These are phyloP conservation scores for Sialis lutaria DNA, from an alignment of 2,888 invertebrate genomes.

Conservation along the genomic window DNA sequence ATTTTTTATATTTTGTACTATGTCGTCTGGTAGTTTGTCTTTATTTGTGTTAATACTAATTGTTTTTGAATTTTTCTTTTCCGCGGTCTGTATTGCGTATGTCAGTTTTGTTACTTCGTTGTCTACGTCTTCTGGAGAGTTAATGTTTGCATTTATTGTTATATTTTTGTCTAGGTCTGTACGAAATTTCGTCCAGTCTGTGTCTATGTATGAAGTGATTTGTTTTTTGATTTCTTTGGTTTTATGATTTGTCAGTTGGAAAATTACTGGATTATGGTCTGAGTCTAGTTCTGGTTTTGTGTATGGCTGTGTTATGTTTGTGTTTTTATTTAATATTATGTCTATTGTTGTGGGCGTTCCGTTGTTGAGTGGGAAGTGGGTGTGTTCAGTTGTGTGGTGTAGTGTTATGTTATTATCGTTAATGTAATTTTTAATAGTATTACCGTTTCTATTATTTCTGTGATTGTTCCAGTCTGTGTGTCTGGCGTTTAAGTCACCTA, in stretches of 20 bases:
- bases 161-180: constrained; percentile 4
- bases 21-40: not conserved
- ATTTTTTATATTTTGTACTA: not conserved
- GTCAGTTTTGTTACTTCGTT: not conserved
- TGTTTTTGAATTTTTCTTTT: not conserved
- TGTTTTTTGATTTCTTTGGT: not conserved
- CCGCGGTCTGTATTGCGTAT: not conserved
- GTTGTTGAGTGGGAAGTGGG: constrained; percentile 3
- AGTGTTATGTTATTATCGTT: constrained; percentile 10
- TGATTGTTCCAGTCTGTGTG: constrained; percentile 8
- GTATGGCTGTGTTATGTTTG: not conserved
- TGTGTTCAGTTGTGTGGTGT: constrained; percentile 11
- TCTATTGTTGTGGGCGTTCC: not conserved
- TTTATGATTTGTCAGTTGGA: not conserved
- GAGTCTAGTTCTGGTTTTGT: not conserved
- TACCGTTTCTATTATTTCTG: constrained; percentile 11
- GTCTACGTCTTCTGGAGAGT: not conserved
- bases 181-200: constrained; percentile 7
- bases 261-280: not conserved
- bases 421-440: not conserved
- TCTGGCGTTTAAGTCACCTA: too few relatives aligned
- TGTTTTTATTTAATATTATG: not conserved
- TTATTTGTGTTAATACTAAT: not conserved
- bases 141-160: constrained; percentile 3
- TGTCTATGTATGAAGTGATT: constrained; percentile 1